These are phyloP conservation scores for Rhinophrynus dorsalis DNA, from an alignment of 2,797 vertebrate species.

Conservation along the genomic window DNA sequence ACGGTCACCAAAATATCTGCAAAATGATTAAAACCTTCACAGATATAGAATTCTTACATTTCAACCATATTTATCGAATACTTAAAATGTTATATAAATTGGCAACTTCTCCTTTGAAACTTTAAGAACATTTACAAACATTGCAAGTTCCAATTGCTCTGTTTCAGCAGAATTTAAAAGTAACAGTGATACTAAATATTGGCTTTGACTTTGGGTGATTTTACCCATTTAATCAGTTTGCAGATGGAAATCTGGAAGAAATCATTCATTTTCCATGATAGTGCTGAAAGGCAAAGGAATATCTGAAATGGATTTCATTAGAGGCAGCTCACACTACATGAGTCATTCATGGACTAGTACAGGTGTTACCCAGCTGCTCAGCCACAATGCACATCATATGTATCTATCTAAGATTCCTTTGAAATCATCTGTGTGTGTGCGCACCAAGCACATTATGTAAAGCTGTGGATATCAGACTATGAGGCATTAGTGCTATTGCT, in stretches of 20 bases:
- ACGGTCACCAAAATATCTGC: too few species aligned
- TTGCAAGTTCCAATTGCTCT: too few species aligned
- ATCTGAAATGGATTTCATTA: neutral
- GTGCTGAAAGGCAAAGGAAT: neutral
- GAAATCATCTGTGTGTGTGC: neutral
- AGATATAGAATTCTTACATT: too few species aligned
- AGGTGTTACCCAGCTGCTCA: constrained; percentile 22
- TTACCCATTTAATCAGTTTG: neutral
- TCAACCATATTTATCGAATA: too few species aligned
- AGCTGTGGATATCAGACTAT: neutral
- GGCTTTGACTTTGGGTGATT: too few species aligned
- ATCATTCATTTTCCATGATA: neutral
- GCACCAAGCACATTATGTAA: neutral
- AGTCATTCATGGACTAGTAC: neutral
- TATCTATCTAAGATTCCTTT: neutral
- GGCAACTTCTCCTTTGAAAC: too few species aligned
- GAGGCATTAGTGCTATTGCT: neutral
- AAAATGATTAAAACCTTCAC: too few species aligned
- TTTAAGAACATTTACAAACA: too few species aligned
- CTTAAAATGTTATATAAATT: too few species aligned
- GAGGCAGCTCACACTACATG: neutral
- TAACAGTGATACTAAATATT: too few species aligned
- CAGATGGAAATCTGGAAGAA: neutral
- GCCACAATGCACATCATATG: neutral
- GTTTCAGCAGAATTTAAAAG: too few species aligned